These are phyloP conservation scores for Synanthedon formicaeformis DNA, from an alignment of 2,888 invertebrate species.

Conservation along the genomic window DNA sequence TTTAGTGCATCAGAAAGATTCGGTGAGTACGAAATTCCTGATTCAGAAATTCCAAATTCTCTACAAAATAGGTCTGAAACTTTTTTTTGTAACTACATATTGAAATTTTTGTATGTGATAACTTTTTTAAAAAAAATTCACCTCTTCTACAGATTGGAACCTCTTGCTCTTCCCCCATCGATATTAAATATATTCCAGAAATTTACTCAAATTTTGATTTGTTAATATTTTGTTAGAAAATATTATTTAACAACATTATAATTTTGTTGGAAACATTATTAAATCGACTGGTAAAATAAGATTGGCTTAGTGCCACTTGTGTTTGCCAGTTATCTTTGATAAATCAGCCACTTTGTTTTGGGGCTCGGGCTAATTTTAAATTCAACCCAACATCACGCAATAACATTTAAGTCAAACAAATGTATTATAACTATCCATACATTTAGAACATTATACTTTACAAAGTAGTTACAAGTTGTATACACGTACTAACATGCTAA, in stretches of 20 bases:
- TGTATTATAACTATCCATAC: not conserved
- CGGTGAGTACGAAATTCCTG: conserved; percentile 60
- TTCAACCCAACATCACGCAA: not conserved
- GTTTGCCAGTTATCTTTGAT: not conserved
- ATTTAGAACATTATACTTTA: not conserved
- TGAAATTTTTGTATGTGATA: no score
- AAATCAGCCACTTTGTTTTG: not conserved
- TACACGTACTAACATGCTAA: no score
- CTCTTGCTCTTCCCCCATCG: no score
- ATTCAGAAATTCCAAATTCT: not conserved
- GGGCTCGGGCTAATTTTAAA: not conserved
- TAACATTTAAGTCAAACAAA: not conserved
- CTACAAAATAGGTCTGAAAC: not conserved
- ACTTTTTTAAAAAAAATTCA: no score
- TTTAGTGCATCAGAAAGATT: conserved; percentile 75
- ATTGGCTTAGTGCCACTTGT: not conserved
- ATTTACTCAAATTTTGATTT: no score
- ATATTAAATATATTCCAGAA: no score
- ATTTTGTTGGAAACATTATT: no score
- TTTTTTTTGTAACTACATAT: not conserved
- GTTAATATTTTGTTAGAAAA: no score
- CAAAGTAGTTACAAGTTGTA: no score
- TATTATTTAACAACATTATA: no score
- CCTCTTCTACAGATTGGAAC: no score
- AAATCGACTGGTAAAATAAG: not conserved